Percentiles rank a stretch among this genome's conserved stretches.
These are phyloP conservation scores for Arenaria interpres DNA, from an alignment of 2,113 vertebrate species.

Conservation along the genomic window DNA sequence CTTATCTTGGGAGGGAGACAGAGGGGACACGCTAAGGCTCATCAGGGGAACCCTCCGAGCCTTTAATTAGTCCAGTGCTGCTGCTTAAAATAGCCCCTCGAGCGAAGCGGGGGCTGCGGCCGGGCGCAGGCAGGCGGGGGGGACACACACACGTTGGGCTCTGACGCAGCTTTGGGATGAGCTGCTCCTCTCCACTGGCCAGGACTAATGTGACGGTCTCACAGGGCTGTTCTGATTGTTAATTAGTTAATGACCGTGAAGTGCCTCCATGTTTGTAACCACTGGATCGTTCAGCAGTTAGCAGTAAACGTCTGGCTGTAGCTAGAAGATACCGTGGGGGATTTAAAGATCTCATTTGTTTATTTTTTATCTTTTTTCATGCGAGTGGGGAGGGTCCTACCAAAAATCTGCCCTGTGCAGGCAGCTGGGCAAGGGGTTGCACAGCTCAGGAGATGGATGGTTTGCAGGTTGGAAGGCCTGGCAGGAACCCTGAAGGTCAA, in stretches of 20 bases:
- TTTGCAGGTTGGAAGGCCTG: neutral
- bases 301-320: neutral
- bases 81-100: neutral
- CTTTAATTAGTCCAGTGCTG: neutral
- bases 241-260: conserved; percentile 46
- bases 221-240: neutral
- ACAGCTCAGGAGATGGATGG: fast-evolving
- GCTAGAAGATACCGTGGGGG: neutral
- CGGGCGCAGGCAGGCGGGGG: neutral
- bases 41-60: neutral
- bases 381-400: fast-evolving
- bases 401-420: neutral
- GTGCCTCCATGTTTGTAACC: neutral
- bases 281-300: neutral
- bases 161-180: neutral
- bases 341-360: neutral
- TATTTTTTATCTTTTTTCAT: neutral
- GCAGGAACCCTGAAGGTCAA: neutral
- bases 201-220: neutral
- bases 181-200: neutral
- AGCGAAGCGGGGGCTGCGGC: neutral
- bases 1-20: neutral
- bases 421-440: neutral
- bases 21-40: neutral
- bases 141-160: neutral